Base-by-base conservation (phyloP, 2,113 vertebrate species). In the Microcebus lehilahytsara region DNA sequence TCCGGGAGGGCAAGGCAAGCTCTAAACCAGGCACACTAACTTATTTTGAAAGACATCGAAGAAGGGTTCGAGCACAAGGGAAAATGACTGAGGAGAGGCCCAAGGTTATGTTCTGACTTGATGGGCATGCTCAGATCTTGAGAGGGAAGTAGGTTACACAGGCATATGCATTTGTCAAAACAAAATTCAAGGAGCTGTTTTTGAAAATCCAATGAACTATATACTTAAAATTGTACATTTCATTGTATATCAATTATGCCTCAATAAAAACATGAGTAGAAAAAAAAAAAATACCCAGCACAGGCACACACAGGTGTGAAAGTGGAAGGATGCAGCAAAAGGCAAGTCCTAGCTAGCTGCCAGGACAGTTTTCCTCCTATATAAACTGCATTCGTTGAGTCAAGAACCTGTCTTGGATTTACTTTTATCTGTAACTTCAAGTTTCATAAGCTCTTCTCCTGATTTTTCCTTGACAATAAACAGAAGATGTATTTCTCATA, bases 271-370 rank as follows among this genome's bases (percentile, higher is more conserved):
- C 17, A 34, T 0, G 40, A 20, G 12, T 0, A 20, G n/a, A 87
- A 30, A 13, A 51, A 30, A 30, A 51, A 78, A 13, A 37, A 37
- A 49, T 0, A 8, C 23, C 9, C 11, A 32, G n/a, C n/a, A 32
- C 1, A 14, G n/a, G 66, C 1, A 2, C 3, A 0, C 1, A 32
- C 2, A 5, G 86, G 32, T 27, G 34, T 19, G 37, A 64, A 60
- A 25, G 60, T 51, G 30, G 4, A 51, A 51, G 30, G 42, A 60
- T 34, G 27, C 0, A 10, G 7, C 1, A 8, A 9, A 25, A 13
- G 53, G 51, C 34, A 16, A 10, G 4, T 27, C 46, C 64, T 2
- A 13, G 64, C 6, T 0, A 17, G 13, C 22, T 3, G 49, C 30
- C 8, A 6, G 23, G 13, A 25, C 9, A 2, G 9, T 1, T 25